Percentiles rank a stretch among this genome's conserved stretches.
phyloP scores from a whole-genome alignment of 2,113 vertebrate species.

The Alethe diademata region DNA sequence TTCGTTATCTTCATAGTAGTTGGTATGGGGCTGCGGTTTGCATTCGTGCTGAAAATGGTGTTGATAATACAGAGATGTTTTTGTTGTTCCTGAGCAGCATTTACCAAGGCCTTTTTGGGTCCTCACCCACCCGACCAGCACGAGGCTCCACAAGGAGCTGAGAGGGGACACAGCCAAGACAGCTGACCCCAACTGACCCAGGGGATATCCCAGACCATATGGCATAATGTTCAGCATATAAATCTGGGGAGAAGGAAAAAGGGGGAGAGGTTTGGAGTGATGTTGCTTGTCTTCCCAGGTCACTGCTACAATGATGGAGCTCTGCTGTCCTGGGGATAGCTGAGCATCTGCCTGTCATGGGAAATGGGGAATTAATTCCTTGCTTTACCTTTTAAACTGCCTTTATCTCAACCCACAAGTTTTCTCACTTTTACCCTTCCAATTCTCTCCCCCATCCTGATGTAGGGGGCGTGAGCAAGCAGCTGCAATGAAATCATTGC shows the following conservation, averaged over 20 bases:
- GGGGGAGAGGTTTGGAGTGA: background rate
- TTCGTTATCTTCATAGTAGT: background rate
- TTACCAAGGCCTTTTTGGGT: background rate
- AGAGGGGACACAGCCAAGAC: background rate
- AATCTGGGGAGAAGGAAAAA: background rate
- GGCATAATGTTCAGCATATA: background rate
- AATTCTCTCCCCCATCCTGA: fast-evolving
- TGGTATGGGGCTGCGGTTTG: background rate
- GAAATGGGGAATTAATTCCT: background rate
- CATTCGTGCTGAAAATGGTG: fast-evolving
- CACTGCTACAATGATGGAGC: background rate
- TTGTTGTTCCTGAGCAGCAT: fast-evolving
- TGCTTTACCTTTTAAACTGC: background rate
- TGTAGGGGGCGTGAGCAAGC: background rate
- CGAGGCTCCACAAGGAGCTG: background rate
- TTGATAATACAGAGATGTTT: background rate
- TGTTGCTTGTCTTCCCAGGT: background rate
- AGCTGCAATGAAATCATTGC: background rate
- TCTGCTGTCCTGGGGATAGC: background rate
- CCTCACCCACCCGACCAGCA: background rate
- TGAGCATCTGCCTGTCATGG: background rate
- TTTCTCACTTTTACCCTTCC: background rate
- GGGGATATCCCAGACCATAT: background rate
- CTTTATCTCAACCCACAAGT: background rate
- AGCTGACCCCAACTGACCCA: background rate